Evolutionary conservation across 2,113 vertebrate species (phyloP), one percentile per base, ranked within the genome.

Genomic region (Rhagologus leucostigma): DNA sequence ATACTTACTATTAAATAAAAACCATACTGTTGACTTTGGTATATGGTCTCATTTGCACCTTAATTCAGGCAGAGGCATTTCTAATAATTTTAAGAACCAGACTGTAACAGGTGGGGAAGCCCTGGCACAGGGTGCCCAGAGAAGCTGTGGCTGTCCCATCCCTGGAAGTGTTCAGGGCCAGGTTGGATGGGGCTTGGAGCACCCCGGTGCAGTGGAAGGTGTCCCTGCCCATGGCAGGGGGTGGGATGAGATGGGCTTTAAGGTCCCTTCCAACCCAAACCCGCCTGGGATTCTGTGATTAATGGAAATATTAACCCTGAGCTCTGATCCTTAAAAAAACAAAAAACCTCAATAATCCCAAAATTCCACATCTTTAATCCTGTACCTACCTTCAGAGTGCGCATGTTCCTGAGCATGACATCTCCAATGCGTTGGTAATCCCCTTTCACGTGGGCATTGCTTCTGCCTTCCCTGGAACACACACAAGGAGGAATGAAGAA

Each of bases 371-470:
- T 8, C 16, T 29, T 17, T 15, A 33, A 30, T 2, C 13, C 23
- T n/a, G 41, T 10, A 16, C 35, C 84, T 95, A 99, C 99, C 99
- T 99, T 99, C 11, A 99, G 96, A 33, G 98, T 77, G 13, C 71
- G 96, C 99, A 99, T 99, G 95, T 98, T 99, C 96, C 98, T 98
- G 89, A 99, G 98, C 98, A 99, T 99, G 87, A 99, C 97, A 3
- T 99, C 99, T 11, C 99, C 99, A 2, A 99, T 99, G 69, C 98
- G 98, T 4, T 99, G 99, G 91, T 97, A 98, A 95, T 99, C 97
- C 23, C 98, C 98, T 71, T 98, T 98, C 35, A 96, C 56, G 0
- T 98, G 98, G 82, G 98, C 98, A 11, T 97, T 98, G 17, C 96
- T 97, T 52, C 98, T 98, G 6, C 98, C 98, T 97, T 99, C 99